phyloP scores from a whole-genome alignment of 2,797 vertebrate genomes.

The Pyrocephalus nanus region DNA sequence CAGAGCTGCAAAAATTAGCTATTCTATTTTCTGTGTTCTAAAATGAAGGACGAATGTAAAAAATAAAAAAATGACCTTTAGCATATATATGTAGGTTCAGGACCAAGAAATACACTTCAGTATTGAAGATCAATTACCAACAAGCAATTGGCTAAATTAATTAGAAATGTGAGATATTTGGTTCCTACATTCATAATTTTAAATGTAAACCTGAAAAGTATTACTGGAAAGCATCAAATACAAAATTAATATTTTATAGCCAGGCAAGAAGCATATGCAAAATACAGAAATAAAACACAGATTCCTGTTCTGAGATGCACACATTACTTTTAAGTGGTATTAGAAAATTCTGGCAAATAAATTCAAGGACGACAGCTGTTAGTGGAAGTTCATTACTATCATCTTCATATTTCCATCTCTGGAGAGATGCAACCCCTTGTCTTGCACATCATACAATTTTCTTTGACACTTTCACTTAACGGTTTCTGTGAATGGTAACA shows the following conservation, averaged over 20 bases:
- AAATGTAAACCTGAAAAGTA: background rate
- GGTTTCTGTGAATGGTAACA: background rate
- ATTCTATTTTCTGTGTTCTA: background rate
- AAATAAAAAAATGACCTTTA: background rate
- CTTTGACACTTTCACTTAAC: constrained; percentile 1
- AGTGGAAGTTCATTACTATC: background rate
- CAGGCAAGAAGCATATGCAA: background rate
- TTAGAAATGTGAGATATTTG: background rate
- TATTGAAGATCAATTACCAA: background rate
- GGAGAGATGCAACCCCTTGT: background rate
- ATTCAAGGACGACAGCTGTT: background rate
- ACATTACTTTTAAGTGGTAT: background rate
- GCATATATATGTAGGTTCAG: background rate
- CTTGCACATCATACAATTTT: background rate
- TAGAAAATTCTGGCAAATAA: background rate
- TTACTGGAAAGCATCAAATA: background rate
- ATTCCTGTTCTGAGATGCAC: background rate
- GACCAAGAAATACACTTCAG: background rate
- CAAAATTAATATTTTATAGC: background rate
- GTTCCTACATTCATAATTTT: background rate
- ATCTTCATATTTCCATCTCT: background rate
- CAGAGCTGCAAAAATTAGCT: background rate
- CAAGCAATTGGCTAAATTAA: background rate
- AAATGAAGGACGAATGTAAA: background rate
- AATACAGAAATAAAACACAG: background rate